Conservation (phyloP, 2,113 vertebrate genomes). For the Gallinago paraguaiae region DNA sequence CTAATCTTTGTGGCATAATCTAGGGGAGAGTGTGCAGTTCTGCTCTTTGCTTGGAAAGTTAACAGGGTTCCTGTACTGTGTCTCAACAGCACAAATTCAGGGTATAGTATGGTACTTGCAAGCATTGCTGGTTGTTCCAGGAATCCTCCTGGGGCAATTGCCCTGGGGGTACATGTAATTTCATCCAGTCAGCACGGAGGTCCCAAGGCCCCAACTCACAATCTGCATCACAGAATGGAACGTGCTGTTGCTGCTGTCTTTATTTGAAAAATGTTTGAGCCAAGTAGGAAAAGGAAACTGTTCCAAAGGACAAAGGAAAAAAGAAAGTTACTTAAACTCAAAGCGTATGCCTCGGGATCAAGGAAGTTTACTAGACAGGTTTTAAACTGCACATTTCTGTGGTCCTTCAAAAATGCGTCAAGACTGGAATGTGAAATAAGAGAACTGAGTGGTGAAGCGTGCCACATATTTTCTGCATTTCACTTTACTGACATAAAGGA, state of each 20-base stretch:
- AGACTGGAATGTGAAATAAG: conserved; percentile 71
- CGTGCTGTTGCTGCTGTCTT: not conserved
- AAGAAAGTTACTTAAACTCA: conserved; percentile 68
- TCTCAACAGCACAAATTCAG: not conserved
- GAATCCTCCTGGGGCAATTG: not conserved
- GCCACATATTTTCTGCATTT: not conserved
- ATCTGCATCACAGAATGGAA: not conserved
- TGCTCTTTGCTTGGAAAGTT: not conserved
- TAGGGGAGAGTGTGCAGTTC: not conserved
- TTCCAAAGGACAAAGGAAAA: conserved; percentile 57
- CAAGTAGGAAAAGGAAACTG: conserved; percentile 54
- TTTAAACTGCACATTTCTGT: conserved; percentile 58
- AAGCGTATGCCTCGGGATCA: conserved; percentile 52
- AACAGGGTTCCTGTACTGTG: not conserved
- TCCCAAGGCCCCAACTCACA: conserved; percentile 3
- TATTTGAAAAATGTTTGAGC: not conserved
- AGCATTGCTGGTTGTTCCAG: not conserved
- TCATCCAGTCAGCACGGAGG: not conserved
- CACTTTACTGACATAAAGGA: not conserved
- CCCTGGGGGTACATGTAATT: not conserved
- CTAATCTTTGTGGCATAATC: not conserved
- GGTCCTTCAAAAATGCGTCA: conserved; percentile 44
- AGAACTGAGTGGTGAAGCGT: not conserved
- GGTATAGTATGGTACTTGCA: not conserved
- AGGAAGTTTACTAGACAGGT: conserved; percentile 69